These are phyloP conservation scores for Aphidius colemani DNA, from an alignment of 2,888 invertebrate species.

Conservation along the genomic window DNA sequence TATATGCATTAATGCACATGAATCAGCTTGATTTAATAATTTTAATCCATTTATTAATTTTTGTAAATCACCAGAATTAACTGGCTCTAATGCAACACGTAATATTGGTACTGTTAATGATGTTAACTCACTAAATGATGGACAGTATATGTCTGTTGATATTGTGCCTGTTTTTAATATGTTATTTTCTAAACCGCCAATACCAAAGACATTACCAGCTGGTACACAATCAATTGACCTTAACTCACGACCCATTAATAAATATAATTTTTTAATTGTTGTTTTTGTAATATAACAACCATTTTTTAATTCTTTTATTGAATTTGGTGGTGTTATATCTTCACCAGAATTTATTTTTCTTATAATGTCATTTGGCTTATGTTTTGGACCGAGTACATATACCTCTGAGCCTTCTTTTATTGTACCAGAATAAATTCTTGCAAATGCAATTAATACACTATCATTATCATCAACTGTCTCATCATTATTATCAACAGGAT, in stretches of 20 bases:
- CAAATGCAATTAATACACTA: constrained; percentile 86
- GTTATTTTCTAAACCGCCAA: constrained; percentile 83
- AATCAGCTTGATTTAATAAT: constrained; percentile 90
- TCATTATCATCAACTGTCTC: constrained; percentile 56
- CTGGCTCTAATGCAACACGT: constrained; percentile 90
- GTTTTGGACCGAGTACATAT: constrained; percentile 86
- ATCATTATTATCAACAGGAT: constrained; percentile 15
- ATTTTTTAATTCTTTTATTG: constrained; percentile 66
- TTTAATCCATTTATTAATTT: constrained; percentile 77
- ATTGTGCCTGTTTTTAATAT: constrained; percentile 90
- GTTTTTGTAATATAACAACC: constrained; percentile 71
- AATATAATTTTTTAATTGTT: constrained; percentile 76
- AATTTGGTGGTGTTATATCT: constrained; percentile 61
- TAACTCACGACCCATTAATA: constrained; percentile 92
- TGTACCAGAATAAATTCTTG: constrained; percentile 89
- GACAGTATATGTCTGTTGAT: constrained; percentile 78
- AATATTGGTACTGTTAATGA: constrained; percentile 84
- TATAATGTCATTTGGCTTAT: constrained; percentile 74
- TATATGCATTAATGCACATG: constrained; percentile 86
- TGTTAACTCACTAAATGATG: constrained; percentile 84
- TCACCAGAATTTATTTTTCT: constrained; percentile 57
- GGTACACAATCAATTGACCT: constrained; percentile 78
- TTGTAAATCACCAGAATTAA: constrained; percentile 77
- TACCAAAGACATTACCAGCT: constrained; percentile 90
- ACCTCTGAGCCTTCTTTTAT: constrained; percentile 76